These are phyloP conservation scores for Scolopax rusticola DNA, from an alignment of 2,797 vertebrate species.

Conservation along the genomic window DNA sequence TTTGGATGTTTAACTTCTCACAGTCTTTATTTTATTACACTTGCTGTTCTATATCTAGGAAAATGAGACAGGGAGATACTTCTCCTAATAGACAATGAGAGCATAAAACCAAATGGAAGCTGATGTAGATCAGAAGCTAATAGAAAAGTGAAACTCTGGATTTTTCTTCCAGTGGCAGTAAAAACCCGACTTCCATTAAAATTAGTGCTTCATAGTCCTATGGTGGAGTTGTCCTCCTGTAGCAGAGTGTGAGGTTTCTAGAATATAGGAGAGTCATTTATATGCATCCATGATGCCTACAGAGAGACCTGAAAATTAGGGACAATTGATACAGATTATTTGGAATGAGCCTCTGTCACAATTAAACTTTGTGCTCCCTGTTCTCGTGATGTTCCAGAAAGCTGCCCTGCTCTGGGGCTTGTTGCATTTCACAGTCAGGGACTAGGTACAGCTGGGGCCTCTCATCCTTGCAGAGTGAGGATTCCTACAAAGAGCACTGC, in stretches of 20 bases:
- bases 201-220: neutral
- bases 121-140: neutral
- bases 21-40: neutral
- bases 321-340: neutral
- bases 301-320: neutral
- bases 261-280: neutral
- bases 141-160: neutral
- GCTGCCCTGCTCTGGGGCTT: neutral
- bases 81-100: neutral
- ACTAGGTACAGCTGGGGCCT: neutral
- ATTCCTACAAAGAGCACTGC: neutral
- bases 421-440: neutral
- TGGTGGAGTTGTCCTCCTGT: neutral
- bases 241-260: neutral
- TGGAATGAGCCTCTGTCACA: neutral
- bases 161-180: neutral
- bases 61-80: neutral
- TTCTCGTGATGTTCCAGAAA: neutral
- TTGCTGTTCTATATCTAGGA: neutral
- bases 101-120: neutral
- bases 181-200: neutral
- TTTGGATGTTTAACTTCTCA: neutral
- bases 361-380: neutral
- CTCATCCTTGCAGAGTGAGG: neutral
- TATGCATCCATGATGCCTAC: neutral